A percentile compares a stretch with the other conserved stretches of the same genome.
These are phyloP conservation scores for Orchesellides sinensis DNA, from an alignment of 2,888 invertebrate genomes.

Conservation along the genomic window DNA sequence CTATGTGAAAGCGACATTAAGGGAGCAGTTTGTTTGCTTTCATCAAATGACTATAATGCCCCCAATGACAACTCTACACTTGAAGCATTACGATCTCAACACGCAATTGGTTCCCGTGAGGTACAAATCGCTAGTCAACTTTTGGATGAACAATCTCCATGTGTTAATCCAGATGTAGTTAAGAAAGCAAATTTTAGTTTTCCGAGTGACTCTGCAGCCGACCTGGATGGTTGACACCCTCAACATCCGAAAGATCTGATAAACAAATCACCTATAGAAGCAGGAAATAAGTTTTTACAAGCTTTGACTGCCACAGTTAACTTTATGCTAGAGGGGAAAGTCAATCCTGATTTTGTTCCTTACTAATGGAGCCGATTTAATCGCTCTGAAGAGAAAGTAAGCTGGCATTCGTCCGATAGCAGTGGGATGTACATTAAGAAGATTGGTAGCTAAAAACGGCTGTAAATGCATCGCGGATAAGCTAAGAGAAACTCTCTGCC, in stretches of 20 bases:
- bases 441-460: neutral
- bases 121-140: no score
- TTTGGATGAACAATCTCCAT: no score
- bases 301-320: neutral
- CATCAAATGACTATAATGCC: neutral
- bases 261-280: neutral
- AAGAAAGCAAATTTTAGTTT: neutral
- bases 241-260: conserved; percentile 43
- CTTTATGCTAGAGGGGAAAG: conserved; percentile 30
- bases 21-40: neutral
- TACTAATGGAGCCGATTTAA: conserved; percentile 42
- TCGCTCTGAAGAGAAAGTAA: conserved; percentile 44
- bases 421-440: conserved; percentile 11
- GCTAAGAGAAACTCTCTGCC: neutral
- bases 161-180: neutral
- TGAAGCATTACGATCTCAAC: no score
- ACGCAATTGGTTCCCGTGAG: no score
- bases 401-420: conserved; percentile 59
- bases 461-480: neutral
- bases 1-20: neutral
- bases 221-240: conserved; percentile 32
- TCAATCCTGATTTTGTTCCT: neutral
- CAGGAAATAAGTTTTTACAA: neutral
- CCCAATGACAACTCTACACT: no score
- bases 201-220: conserved; percentile 25